Evolutionary conservation across 2,888 invertebrate species (phyloP), one percentile per base, ranked within the genome.

Genomic region (Caprella mutica): DNA sequence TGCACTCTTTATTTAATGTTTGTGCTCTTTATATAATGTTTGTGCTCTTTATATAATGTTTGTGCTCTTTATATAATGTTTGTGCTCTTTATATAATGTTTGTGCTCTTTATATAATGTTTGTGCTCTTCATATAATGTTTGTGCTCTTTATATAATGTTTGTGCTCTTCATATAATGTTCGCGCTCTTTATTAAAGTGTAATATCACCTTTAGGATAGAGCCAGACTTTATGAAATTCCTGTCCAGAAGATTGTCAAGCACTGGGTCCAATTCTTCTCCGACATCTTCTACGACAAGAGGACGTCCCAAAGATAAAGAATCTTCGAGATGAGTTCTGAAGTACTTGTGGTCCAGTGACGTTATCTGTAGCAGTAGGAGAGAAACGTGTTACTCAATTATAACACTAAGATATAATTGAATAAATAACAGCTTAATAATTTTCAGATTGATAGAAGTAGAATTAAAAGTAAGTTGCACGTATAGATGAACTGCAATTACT

Each of bases 201-300:
- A 4, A 19, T 38, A n/a, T 5, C 59, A 75, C 77, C 75, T 96
- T 96, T 70, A 91, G 89, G 65, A 93, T 93, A 9, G 90, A 87
- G 51, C 96, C 96, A 6, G 92, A 92, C 75, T 94, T 94, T 54
- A 96, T 93, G 70, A 94, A 96, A 74, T 96, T 96, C 72, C 93
- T 96, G 71, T 96, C 94, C 23, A 96, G 77, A 0, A 96, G 90
- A 72, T 96, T 96, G 71, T 96, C 96, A 56, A 96, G 82, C 0
- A 94, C 91, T 1, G 96, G 96, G 75, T 96, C 96, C 50, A 96
- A 75, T 68, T 96, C 94, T 59, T 91, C 87, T 21, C 86, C 89
- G 4, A 96, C 88, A 71, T 96, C 94, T 77, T 96, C 96, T 66
- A 96, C 91, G 1, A 96, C 73, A 51, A 96, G 74, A 0, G 96